phyloP scores from a whole-genome alignment of 1,140 invertebrate species.

The Camponotus pennsylvanicus region DNA sequence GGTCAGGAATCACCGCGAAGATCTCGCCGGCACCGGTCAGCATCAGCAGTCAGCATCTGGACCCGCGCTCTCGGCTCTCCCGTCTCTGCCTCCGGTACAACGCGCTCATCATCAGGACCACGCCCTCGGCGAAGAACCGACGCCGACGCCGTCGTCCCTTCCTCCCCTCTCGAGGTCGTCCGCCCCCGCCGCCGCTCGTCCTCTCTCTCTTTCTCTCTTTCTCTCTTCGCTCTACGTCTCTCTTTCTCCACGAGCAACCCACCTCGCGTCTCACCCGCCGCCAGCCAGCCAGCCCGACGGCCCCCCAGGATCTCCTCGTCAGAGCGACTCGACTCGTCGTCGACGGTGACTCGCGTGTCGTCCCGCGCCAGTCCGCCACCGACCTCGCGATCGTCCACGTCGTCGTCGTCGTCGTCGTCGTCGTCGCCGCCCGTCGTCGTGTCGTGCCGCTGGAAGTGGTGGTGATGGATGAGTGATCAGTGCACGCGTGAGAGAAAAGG shows the following conservation, averaged over 20 bases:
- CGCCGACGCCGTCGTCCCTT: conserved; percentile 66
- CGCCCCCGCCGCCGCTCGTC: conserved; percentile 42
- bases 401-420: conserved; percentile 51
- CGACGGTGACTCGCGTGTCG: conserved; percentile 71
- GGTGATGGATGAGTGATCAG: conserved; percentile 53
- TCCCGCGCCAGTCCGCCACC: conserved; percentile 70
- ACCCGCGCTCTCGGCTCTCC: conserved; percentile 13
- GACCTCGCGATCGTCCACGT: conserved; percentile 71
- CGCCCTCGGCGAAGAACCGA: conserved; percentile 80
- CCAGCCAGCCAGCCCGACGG: conserved; percentile 67
- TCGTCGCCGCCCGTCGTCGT: conserved; percentile 47
- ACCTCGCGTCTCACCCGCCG: conserved; percentile 47
- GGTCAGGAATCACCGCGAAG: background rate
- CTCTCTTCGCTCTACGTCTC: conserved; percentile 18
- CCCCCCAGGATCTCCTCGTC: conserved; percentile 74
- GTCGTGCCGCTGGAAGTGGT: conserved; percentile 57
- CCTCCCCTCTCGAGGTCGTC: conserved; percentile 46
- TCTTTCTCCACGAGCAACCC: conserved; percentile 33
- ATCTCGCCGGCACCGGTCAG: conserved; percentile 2
- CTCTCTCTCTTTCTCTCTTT: conserved; percentile 36
- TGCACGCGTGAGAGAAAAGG: conserved; percentile 12
- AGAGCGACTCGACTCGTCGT: conserved; percentile 73
- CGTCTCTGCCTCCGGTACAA: conserved; percentile 60
- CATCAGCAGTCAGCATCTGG: conserved; percentile 33
- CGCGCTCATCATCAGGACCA: conserved; percentile 76